Evolutionary conservation across 2,797 vertebrate genomes (phyloP).

Genomic region (Novumbra hubbsi): DNA sequence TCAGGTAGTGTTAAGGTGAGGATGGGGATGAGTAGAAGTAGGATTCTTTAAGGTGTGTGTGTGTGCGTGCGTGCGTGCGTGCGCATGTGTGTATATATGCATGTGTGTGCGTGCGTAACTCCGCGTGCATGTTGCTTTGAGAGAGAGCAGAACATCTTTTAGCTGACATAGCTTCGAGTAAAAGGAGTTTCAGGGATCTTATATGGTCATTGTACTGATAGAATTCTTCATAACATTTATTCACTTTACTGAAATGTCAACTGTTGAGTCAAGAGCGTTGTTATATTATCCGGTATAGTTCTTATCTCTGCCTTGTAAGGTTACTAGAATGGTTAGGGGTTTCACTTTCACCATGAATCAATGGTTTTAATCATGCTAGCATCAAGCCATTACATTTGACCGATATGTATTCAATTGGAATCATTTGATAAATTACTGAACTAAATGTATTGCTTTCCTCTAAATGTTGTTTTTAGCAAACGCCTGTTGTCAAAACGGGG

Average conservation of each 20-base stretch:
- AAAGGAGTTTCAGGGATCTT: constrained; percentile 32
- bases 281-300: constrained; percentile 27
- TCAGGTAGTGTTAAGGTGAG: too few species aligned
- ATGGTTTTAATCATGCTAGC: not conserved
- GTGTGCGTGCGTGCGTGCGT: not conserved
- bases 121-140: constrained; percentile 16
- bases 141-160: constrained; percentile 46
- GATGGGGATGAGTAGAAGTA: too few species aligned
- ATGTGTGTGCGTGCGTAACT: not conserved
- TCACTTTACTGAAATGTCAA: constrained; percentile 61
- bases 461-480: too few species aligned
- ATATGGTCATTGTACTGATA: constrained; percentile 58
- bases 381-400: not conserved
- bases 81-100: not conserved
- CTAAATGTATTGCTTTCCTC: too few species aligned
- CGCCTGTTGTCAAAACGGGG: too few species aligned
- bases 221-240: constrained; percentile 31
- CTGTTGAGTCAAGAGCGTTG: constrained; percentile 26
- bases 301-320: constrained; percentile 55
- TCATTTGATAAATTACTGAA: too few species aligned
- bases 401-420: not conserved
- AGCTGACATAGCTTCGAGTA: constrained; percentile 34
- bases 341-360: not conserved
- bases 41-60: not conserved
- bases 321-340: not conserved